These are phyloP conservation scores for Lycophotia porphyrea DNA, from an alignment of 2,888 invertebrate genomes.

Conservation along the genomic window DNA sequence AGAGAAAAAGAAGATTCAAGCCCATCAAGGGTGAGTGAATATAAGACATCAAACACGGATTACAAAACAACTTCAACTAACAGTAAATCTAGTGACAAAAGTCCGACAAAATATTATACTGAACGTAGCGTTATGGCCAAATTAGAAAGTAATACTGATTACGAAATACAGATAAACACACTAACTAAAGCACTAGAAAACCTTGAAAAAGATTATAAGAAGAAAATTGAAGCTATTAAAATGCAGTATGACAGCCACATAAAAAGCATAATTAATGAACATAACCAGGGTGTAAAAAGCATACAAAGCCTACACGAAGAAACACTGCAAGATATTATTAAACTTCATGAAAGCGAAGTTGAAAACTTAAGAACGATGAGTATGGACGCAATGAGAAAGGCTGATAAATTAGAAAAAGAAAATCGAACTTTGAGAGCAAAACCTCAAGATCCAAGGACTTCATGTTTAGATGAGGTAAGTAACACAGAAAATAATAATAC, in stretches of 20 bases:
- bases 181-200: conserved; percentile 79
- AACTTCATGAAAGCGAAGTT: conserved; percentile 88
- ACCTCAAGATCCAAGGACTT: conserved; percentile 63
- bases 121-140: conserved; percentile 75
- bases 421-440: conserved; percentile 77
- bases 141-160: conserved; percentile 74
- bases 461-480: conserved; percentile 75
- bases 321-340: conserved; percentile 84
- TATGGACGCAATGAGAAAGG: conserved; percentile 85
- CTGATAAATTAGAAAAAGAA: conserved; percentile 84
- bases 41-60: conserved; percentile 63
- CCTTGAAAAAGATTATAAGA: conserved; percentile 82
- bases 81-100: conserved; percentile 64
- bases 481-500: not conserved
- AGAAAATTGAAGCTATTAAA: conserved; percentile 86
- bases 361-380: conserved; percentile 86
- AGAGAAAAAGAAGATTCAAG: conserved; percentile 54
- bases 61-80: conserved; percentile 63
- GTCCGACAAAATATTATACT: conserved; percentile 57
- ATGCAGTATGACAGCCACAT: conserved; percentile 89
- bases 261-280: conserved; percentile 87
- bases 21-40: conserved; percentile 58
- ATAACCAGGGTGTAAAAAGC: conserved; percentile 89
- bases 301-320: conserved; percentile 90
- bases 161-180: conserved; percentile 78